Evolutionary conservation across 2,888 invertebrate species (phyloP), one percentile per base, ranked within the genome.

Genomic region (Sesia bembeciformis): DNA sequence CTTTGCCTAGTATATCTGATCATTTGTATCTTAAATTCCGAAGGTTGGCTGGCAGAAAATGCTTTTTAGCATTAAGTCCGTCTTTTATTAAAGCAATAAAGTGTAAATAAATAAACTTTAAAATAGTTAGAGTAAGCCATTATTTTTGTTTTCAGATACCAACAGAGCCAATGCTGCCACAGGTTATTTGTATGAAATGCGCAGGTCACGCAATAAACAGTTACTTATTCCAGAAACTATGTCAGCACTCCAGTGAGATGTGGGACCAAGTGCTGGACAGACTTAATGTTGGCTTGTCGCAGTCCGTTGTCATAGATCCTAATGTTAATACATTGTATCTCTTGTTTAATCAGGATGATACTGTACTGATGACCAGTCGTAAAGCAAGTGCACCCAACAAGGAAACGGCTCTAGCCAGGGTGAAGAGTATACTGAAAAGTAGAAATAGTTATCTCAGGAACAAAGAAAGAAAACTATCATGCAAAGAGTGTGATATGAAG

Each of bases 151-250:
- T 75, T 3, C 69, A 85, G 83, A 64, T 81, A 0, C 49, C 59
- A 3, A 53, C 58, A 39, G 84, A 84, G 53, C 58, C 64, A 0
- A 60, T 59, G 4, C 59, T 87, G 7, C 85, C 87, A 3, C 70
- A 78, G 62, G 68, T 74, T 0, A 52, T 87, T 1, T 87, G 87
- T 54, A 57, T 59, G 43, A 67, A 62, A 49, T 87, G 87, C 65
- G 77, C 83, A 3, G 68, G 63, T 39, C 65, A 68, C 53, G 64
- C 74, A 5, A 66, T 70, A 3, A 80, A 75, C 54, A 70, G 77
- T 38, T 86, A 79, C 56, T 56, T 82, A 4, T 85, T 86, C 53
- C 62, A 69, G 57, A 81, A 75, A 62, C 64, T 83, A n/a, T 72
- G 67, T 53, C 60, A 71, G 23, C 67, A 76, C 40, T 79, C 84